Evolutionary conservation across 1,140 invertebrate genomes (phyloP), one percentile per base, ranked within the genome.

Genomic region (Leguminivora glycinivorella): DNA sequence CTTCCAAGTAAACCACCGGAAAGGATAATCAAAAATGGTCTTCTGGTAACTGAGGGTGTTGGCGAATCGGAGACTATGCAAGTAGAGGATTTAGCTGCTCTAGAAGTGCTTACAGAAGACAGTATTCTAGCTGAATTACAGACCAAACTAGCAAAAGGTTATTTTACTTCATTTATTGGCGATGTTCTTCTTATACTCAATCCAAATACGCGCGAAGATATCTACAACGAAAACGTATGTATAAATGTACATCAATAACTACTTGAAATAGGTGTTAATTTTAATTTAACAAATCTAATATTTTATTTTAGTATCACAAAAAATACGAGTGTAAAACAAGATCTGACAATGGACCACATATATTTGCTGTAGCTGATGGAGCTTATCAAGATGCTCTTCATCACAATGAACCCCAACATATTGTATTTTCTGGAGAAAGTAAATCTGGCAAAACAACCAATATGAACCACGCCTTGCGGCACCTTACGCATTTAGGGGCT

Each of bases 291-390:
- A 56, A 52, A 63, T 56, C 31, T 72, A 70, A 34, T 40, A 56
- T 74, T 75, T 34, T 26, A 56, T 89, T 94, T 58, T 88, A 98
- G 96, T 94, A 94, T 83, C 96, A 97, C 72, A 93, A 93, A 74
- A 96, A 95, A 85, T 98, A 98, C 82, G 94, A 95, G 76, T 96
- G 94, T 81, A 97, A 97, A 87, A 95, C 96, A 0, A 94, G 97
- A 76, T 97, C 96, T 14, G 97, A 98, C 81, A 97, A 98, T 83
- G 95, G 95, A 24, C 97, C 98, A 0, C 98, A 98, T 82, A 96
- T 98, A 73, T 99, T 96, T 87, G 94, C 96, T 1, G 94, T 98
- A 2, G 97, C 97, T 2, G 97, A 98, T 77, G 94, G 95, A 66
- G 96, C 96, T 29, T 97, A 96, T 87, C 96, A 97, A 90, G 95